Evolutionary conservation across 2,797 vertebrate species (phyloP).

Genomic region (Trematomus bernacchii): DNA sequence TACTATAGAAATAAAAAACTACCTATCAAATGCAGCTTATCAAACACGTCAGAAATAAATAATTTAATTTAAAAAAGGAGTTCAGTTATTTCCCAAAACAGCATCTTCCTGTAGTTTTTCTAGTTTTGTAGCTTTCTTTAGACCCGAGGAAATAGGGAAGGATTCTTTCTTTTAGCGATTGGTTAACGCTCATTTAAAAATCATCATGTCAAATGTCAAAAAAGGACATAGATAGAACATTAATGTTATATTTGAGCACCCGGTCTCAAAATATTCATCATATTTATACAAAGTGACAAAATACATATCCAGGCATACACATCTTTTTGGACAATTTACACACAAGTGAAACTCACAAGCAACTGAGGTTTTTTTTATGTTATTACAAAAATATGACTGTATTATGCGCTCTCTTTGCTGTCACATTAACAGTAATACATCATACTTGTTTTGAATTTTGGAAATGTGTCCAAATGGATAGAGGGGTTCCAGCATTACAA

Average conservation of each 20-base stretch:
- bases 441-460: not conserved
- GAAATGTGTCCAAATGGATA: not conserved
- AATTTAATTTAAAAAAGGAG: not conserved
- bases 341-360: rapidly evolving
- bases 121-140: not conserved
- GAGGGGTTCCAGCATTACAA: not conserved
- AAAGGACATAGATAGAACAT: not conserved
- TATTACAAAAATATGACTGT: not conserved
- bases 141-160: not conserved
- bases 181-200: not conserved
- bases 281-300: not conserved
- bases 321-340: not conserved
- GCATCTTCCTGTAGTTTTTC: not conserved
- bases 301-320: not conserved
- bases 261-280: not conserved
- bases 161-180: no score
- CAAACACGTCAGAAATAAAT: not conserved
- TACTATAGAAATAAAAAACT: not conserved
- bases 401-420: not conserved
- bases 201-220: no score
- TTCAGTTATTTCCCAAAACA: not conserved
- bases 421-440: not conserved
- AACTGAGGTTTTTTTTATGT: not conserved
- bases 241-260: not conserved
- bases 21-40: not conserved